Conservation (phyloP, 2,797 vertebrate genomes). For the Vultur gryphus region DNA sequence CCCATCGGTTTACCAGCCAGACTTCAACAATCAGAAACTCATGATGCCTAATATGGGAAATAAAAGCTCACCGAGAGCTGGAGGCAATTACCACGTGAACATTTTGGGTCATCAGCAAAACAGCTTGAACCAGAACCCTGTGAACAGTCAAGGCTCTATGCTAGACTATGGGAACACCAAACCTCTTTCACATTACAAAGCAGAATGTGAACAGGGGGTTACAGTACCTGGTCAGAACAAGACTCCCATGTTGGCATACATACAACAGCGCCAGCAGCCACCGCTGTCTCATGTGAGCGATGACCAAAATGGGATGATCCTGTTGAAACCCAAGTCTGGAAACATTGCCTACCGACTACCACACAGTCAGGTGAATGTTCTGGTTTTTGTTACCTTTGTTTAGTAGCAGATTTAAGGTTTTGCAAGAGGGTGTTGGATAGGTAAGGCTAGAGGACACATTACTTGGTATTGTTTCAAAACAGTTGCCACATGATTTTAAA, state of each 20-base stretch:
- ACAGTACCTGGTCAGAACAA: constrained; percentile 81
- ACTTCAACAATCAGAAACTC: constrained; percentile 87
- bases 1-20: constrained; percentile 86
- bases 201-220: constrained; percentile 76
- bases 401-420: neutral
- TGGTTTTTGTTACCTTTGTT: neutral
- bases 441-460: neutral
- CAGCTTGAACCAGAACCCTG: constrained; percentile 75
- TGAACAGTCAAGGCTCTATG: constrained; percentile 75
- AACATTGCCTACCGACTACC: constrained; percentile 81
- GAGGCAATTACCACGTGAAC: constrained; percentile 81
- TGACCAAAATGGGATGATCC: constrained; percentile 80
- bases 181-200: constrained; percentile 94
- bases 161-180: constrained; percentile 93
- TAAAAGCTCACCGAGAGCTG: constrained; percentile 88
- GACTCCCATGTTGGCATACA: constrained; percentile 77
- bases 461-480: neutral
- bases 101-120: constrained; percentile 84
- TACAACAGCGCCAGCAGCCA: constrained; percentile 76
- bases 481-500: neutral
- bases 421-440: neutral
- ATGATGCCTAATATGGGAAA: constrained; percentile 81
- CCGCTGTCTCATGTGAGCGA: constrained; percentile 65
- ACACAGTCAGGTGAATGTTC: constrained; percentile 83
- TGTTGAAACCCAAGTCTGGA: constrained; percentile 85